Conservation (phyloP, 2,113 vertebrate genomes). For the Hippocampus abdominalis region DNA sequence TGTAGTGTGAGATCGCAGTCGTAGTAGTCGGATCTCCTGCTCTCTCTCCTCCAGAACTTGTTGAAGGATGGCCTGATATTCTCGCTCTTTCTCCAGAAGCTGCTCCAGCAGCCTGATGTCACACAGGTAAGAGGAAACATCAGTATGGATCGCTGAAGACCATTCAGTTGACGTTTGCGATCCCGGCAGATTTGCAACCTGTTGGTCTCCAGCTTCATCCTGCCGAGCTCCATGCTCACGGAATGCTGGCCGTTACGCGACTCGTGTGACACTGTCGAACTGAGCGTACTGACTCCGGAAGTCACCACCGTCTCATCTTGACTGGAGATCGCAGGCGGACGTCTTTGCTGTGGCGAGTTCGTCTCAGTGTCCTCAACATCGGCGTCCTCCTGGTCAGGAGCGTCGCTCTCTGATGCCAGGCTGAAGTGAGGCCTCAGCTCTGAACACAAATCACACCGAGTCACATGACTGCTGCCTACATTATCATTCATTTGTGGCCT, state of each 20-base stretch:
- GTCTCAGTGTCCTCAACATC: conserved; percentile 71
- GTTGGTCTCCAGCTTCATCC: conserved; percentile 93
- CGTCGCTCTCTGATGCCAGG: conserved; percentile 93
- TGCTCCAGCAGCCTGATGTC: conserved; percentile 84
- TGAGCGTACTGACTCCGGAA: conserved; percentile 97
- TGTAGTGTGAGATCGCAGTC: conserved; percentile 79
- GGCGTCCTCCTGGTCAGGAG: conserved; percentile 85
- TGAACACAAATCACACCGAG: conserved; percentile 35
- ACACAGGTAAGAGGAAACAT: not conserved
- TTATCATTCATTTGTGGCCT: not conserved
- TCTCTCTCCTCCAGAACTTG: conserved; percentile 93
- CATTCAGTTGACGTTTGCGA: not conserved
- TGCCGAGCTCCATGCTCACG: conserved; percentile 85
- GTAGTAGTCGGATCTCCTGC: conserved; percentile 88
- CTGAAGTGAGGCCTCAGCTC: conserved; percentile 95
- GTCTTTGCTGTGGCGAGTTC: conserved; percentile 70
- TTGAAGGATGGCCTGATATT: conserved; percentile 89
- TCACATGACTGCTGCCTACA: not conserved
- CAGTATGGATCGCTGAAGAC: not conserved
- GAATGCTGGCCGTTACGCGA: conserved; percentile 84
- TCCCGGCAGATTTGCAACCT: conserved; percentile 66
- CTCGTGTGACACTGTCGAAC: conserved; percentile 88
- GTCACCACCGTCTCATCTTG: conserved; percentile 89
- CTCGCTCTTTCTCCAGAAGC: conserved; percentile 88
- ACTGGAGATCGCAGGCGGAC: conserved; percentile 65